Percentiles rank a stretch among this genome's conserved stretches.
phyloP scores from a whole-genome alignment of 1,140 invertebrate species.

The Rhyacophila brunnea region DNA sequence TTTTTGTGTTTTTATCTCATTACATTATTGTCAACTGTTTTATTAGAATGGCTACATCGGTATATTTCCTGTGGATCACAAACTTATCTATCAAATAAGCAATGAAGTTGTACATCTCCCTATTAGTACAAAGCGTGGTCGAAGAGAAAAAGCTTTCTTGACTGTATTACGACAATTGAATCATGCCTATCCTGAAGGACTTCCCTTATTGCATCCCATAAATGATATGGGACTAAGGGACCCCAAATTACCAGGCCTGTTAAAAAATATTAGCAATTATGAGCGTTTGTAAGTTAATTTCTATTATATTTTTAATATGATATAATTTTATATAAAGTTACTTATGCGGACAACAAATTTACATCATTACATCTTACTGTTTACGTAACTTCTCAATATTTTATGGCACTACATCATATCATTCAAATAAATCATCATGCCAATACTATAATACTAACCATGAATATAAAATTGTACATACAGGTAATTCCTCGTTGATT shows the following conservation, averaged over 20 bases:
- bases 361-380: too few species aligned
- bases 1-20: too few species aligned
- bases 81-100: constrained; percentile 83
- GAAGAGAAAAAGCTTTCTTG: constrained; percentile 10
- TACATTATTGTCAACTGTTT: not conserved
- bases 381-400: too few species aligned
- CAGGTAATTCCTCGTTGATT: too few species aligned
- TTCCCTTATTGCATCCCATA: constrained; percentile 89
- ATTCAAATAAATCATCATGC: too few species aligned
- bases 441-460: too few species aligned
- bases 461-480: too few species aligned
- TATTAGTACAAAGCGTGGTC: not conserved
- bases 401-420: too few species aligned
- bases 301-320: not conserved
- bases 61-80: constrained; percentile 81
- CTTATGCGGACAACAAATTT: too few species aligned
- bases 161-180: constrained; percentile 63
- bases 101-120: constrained; percentile 47
- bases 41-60: constrained; percentile 74
- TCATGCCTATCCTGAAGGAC: constrained; percentile 79
- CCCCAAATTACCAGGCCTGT: constrained; percentile 70
- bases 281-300: constrained; percentile 63
- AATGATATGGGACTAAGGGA: constrained; percentile 96
- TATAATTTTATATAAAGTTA: not conserved
- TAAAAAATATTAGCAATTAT: constrained; percentile 78